Conservation (phyloP, 2,888 invertebrate genomes). For the Gerris lacustris region DNA sequence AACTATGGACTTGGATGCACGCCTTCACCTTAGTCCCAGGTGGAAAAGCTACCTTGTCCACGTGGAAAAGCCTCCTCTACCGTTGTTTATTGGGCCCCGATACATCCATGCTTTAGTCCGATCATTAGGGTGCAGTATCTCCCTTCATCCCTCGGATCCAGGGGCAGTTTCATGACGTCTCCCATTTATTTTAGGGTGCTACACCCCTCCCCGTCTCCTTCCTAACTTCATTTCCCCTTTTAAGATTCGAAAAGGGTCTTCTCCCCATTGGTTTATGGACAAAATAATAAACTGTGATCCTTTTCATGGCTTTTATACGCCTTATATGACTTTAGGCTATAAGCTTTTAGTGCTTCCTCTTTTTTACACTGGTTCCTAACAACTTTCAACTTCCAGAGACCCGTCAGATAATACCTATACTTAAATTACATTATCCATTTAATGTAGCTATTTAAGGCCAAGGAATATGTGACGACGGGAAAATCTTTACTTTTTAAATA, state of each 20-base stretch:
- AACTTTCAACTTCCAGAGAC: not conserved
- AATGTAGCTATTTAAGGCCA: too few relatives aligned
- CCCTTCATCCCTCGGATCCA: not conserved
- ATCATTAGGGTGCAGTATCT: not conserved
- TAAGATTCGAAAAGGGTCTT: not conserved
- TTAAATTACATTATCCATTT: too few relatives aligned
- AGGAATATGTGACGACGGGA: too few relatives aligned
- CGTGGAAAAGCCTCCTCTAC: not conserved
- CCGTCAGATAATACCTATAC: too few relatives aligned
- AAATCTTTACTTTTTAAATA: too few relatives aligned
- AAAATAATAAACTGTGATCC: not conserved
- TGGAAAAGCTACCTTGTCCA: slow-evolving; percentile 3
- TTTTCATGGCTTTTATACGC: not conserved
- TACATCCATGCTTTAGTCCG: not conserved
- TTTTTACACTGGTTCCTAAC: not conserved
- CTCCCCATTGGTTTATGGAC: not conserved
- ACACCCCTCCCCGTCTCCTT: not conserved
- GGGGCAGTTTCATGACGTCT: not conserved
- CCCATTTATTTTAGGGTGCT: not conserved
- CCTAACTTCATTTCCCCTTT: slow-evolving; percentile 3
- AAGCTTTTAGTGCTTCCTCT: not conserved
- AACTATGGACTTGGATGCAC: not conserved
- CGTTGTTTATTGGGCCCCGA: not conserved
- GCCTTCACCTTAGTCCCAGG: not conserved
- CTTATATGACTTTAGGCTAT: not conserved